Conservation (phyloP, 2,113 vertebrate species). For the Danionella cerebrum region DNA sequence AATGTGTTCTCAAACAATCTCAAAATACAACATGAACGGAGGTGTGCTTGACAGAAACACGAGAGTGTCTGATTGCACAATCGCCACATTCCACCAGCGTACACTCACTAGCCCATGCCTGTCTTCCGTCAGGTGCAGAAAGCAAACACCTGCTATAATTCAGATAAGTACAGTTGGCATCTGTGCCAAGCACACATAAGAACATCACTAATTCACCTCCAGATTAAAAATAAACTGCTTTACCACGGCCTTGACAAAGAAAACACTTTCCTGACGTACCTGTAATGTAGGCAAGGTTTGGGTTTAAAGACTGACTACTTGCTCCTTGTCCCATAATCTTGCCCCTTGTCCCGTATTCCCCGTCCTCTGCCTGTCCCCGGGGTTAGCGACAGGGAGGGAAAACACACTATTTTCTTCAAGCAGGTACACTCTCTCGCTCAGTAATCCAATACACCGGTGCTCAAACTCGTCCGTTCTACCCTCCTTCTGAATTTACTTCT, state of each 20-base stretch:
- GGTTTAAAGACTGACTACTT: neutral
- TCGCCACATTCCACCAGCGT: constrained; percentile 58
- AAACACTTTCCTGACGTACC: neutral
- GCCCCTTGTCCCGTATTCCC: neutral
- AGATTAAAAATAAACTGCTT: neutral
- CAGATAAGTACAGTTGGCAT: neutral
- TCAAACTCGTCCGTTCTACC: constrained; percentile 16
- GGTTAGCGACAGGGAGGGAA: constrained; percentile 19
- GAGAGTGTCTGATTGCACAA: constrained; percentile 49
- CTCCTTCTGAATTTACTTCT: constrained; percentile 31
- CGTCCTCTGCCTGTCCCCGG: constrained; percentile 7
- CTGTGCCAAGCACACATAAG: neutral
- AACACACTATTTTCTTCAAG: neutral
- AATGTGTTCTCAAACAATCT: neutral
- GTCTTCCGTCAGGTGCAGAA: constrained; percentile 9
- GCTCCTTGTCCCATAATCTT: constrained; percentile 27
- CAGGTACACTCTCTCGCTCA: neutral
- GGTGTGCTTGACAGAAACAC: constrained; percentile 13
- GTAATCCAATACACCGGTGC: constrained; percentile 36
- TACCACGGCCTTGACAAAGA: neutral
- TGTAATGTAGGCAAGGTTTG: neutral
- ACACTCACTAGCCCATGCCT: constrained; percentile 49
- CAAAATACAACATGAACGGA: neutral
- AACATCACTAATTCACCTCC: neutral
- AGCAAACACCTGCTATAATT: neutral